A percentile compares a stretch with the other conserved stretches of the same genome.
Conservation (phyloP, 30 jellyfish, hydroid and myxozoan genomes). For the Chrysaora quinquecirrha region DNA sequence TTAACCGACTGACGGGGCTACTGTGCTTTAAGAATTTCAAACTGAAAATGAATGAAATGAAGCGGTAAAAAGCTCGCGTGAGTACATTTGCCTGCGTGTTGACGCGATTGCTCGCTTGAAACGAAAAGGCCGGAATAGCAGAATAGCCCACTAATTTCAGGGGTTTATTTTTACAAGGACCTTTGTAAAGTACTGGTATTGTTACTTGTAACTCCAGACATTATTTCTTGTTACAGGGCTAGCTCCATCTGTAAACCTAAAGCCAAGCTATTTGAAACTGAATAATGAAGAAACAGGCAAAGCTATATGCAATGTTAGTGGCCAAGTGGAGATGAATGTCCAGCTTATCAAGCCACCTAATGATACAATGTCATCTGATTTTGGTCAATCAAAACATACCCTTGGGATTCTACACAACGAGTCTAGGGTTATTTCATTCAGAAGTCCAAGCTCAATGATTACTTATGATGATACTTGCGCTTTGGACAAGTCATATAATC, state of each 20-base stretch:
- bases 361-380: slow-evolving; percentile 10
- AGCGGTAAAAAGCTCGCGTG: no score
- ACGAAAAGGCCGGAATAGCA: no score
- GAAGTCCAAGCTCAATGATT: neutral
- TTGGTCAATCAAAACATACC: slow-evolving; percentile 12
- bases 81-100: no score
- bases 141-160: no score
- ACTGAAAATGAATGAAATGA: no score
- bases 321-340: slow-evolving; percentile 54
- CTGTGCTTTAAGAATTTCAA: no score
- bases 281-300: slow-evolving; percentile 4
- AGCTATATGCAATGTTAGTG: slow-evolving; percentile 35
- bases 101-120: no score
- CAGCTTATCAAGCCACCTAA: slow-evolving; percentile 5
- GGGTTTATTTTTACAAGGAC: no score
- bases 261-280: neutral
- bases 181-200: no score
- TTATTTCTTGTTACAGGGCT: no score
- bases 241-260: slow-evolving; percentile 18
- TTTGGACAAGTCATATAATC: neutral
- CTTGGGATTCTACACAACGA: slow-evolving; percentile 24
- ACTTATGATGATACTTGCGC: slow-evolving; percentile 20
- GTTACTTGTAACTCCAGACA: no score
- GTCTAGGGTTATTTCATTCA: slow-evolving; percentile 7
- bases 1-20: no score